Evolutionary conservation across 2,888 invertebrate species (phyloP).

Genomic region (Apodemia zela): DNA sequence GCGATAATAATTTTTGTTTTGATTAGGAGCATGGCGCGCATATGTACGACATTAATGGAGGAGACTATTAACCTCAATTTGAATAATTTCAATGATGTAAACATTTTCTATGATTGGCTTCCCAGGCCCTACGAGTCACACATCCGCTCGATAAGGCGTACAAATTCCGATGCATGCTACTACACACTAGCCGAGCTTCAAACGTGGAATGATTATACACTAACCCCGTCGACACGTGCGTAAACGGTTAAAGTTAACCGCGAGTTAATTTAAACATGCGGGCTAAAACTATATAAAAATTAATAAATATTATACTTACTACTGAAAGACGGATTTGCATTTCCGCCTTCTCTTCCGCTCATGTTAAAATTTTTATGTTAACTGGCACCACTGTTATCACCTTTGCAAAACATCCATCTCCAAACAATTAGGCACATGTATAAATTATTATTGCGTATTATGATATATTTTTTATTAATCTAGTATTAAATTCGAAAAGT

Average conservation of each 20-base stretch:
- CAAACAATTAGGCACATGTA: conserved; percentile 57
- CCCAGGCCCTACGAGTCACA: conserved; percentile 56
- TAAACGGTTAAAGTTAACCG: conserved; percentile 30
- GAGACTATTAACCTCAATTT: conserved; percentile 76
- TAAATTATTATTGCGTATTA: conserved; percentile 38
- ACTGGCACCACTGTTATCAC: conserved; percentile 72
- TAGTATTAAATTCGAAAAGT: conserved; percentile 49
- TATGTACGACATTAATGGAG: conserved; percentile 73
- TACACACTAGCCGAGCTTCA: conserved; percentile 35
- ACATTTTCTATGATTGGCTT: conserved; percentile 66
- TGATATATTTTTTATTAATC: conserved; percentile 10
- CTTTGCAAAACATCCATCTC: conserved; percentile 67
- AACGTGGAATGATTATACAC: conserved; percentile 38
- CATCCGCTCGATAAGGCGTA: conserved; percentile 67
- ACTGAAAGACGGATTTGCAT: conserved; percentile 77
- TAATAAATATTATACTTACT: conserved; percentile 53
- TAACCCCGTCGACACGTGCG: conserved; percentile 41
- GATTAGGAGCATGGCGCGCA: conserved; percentile 62
- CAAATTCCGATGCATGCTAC: conserved; percentile 49
- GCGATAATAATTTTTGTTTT: conserved; percentile 19
- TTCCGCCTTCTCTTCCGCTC: conserved; percentile 77
- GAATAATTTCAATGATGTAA: conserved; percentile 69
- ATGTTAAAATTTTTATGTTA: conserved; percentile 66
- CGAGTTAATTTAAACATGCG: conserved; percentile 27
- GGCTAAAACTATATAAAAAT: conserved; percentile 37